Conservation (phyloP, 2,797 vertebrate species). For the Acanthis flammea region DNA sequence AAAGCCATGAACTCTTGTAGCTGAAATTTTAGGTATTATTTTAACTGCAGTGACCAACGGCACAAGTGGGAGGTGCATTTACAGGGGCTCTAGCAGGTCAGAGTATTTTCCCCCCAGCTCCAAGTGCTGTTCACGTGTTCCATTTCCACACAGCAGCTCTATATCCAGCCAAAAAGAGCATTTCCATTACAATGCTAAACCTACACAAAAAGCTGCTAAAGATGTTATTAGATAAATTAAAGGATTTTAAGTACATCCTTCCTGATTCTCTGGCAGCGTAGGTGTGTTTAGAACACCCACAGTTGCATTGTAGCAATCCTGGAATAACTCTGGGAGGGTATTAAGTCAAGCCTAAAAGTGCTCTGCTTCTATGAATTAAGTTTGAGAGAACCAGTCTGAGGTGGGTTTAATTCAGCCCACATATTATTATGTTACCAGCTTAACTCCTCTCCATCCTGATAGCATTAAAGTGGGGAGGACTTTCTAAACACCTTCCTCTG, state of each 20-base stretch:
- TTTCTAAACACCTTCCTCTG: not conserved
- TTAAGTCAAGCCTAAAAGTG: slow-evolving; percentile 59
- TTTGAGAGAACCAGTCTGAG: slow-evolving; percentile 50
- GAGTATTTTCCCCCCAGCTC: not conserved
- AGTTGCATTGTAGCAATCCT: slow-evolving; percentile 64
- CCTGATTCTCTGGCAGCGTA: slow-evolving; percentile 68
- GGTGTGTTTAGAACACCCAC: slow-evolving; percentile 69
- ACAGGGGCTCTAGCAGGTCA: not conserved
- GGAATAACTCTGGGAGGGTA: slow-evolving; percentile 64
- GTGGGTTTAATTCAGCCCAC: slow-evolving; percentile 57
- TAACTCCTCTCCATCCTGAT: slow-evolving; percentile 33
- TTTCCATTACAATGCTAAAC: slow-evolving; percentile 74
- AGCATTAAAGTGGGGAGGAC: slow-evolving; percentile 12
- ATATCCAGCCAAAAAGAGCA: slow-evolving; percentile 24
- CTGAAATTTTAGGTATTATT: not conserved
- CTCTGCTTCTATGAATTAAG: slow-evolving; percentile 63
- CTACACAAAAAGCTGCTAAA: slow-evolving; percentile 71
- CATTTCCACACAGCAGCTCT: slow-evolving; percentile 7
- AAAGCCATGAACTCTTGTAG: not conserved
- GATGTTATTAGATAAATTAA: slow-evolving; percentile 78
- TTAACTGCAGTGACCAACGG: not conserved
- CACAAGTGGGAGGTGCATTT: not conserved
- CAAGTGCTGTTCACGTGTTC: not conserved
- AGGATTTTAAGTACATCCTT: slow-evolving; percentile 75
- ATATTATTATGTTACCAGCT: slow-evolving; percentile 9